Evolutionary conservation across 2,888 invertebrate species (phyloP).

Genomic region (Oasisia sp.): DNA sequence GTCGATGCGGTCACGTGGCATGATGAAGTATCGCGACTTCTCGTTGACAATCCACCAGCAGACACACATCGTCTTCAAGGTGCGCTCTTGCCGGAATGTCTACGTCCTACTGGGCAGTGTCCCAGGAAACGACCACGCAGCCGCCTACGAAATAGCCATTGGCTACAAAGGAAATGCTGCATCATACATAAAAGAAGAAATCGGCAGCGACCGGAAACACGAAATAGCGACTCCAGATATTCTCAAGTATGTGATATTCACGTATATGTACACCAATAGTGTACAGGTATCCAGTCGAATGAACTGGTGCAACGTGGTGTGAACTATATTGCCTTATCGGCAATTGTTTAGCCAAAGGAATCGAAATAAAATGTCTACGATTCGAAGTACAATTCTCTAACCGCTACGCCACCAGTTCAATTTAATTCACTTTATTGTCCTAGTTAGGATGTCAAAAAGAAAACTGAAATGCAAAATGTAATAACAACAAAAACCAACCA

Average conservation of each 20-base stretch:
- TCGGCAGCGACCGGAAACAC: slow-evolving; percentile 7
- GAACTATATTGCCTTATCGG: too few species aligned
- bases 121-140: background rate
- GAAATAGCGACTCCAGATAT: slow-evolving; percentile 6
- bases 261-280: too few species aligned
- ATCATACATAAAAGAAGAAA: background rate
- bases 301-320: too few species aligned
- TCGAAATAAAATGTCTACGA: too few species aligned
- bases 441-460: too few species aligned
- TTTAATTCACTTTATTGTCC: too few species aligned
- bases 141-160: background rate
- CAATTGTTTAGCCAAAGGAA: too few species aligned
- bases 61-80: background rate
- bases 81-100: background rate
- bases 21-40: background rate
- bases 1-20: background rate
- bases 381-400: too few species aligned
- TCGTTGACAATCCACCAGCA: background rate
- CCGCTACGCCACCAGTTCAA: too few species aligned
- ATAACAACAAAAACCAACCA: too few species aligned
- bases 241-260: background rate
- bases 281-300: too few species aligned
- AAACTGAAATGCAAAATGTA: too few species aligned
- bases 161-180: slow-evolving; percentile 10
- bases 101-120: background rate